Base-by-base conservation (phyloP, 1,140 invertebrate species). In the Nephila pilipes region DNA sequence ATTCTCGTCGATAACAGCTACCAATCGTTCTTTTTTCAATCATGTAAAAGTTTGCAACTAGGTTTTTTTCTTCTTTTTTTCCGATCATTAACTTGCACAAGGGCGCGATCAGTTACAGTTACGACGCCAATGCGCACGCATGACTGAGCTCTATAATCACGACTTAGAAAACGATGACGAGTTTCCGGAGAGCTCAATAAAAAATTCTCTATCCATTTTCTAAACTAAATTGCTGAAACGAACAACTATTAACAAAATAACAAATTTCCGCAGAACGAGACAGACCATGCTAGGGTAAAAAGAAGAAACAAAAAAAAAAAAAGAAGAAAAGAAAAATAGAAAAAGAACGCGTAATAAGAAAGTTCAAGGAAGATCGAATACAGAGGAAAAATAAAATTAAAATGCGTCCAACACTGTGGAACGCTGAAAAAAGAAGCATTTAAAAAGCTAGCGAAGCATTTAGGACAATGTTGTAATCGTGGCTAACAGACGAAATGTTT, bases 381-480 rank as follows among this genome's bases (percentile, higher is more conserved):
- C 8, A 85, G 22, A 85, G 46, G 8, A 63, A 60, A n/a, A 87
- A 60, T 36, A 87, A 87, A 12, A 63, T 4, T 36, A 60, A 87
- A 58, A 25, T 8, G 55, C n/a, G 81, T 75, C 38, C 80, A 81
- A n/a, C 14, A 87, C 32, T 32, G 81, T 16, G 81, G 18, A 75
- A 75, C 69, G 69, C 36, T 75, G 18, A 75, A 57, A 83, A 29
- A 25, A 79, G 25, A 79, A 79, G 36, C n/a, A 79, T 29, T 29
- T 29, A 79, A 54, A 83, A 91, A 83, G 80, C 58, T 58, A 91
- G 57, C 14, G 25, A 90, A 25, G 38, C 79, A 91, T 91, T 54
- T 83, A 63, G 79, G 69, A 58, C 89, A 36, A 60, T 91, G 79
- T 91, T 63, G 89, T 83, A 91, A 91, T 91, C 79, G 36, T 55